Percentiles rank a stretch among this genome's conserved stretches.
Evolutionary conservation across 2,113 vertebrate species (phyloP).

Genomic region (Hippocampus abdominalis): DNA sequence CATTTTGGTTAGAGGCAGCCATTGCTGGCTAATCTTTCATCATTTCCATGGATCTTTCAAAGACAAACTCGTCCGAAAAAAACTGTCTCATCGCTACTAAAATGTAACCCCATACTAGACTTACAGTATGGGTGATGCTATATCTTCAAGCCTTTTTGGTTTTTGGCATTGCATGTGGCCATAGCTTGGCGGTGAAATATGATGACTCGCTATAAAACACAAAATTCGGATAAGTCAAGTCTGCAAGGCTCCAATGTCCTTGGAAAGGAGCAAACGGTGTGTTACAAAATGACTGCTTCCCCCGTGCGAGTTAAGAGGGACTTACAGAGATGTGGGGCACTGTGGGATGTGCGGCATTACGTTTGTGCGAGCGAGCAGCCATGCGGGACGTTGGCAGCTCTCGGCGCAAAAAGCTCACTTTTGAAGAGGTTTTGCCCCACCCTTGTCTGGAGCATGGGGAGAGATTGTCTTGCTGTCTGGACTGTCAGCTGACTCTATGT

Average conservation of each 20-base stretch:
- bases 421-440: conserved; percentile 35
- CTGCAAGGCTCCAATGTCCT: background rate
- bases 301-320: conserved; percentile 23
- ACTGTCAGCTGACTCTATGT: conserved; percentile 53
- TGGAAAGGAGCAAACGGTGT: background rate
- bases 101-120: background rate
- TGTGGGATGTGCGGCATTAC: conserved; percentile 44
- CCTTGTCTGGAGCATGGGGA: conserved; percentile 46
- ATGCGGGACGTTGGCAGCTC: conserved; percentile 47
- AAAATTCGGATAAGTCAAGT: background rate
- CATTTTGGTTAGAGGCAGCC: background rate
- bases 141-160: background rate
- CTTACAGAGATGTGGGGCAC: conserved; percentile 33
- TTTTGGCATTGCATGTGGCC: background rate
- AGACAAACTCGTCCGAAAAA: background rate
- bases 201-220: background rate
- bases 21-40: too few relatives aligned
- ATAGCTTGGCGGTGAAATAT: background rate
- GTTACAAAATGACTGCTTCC: conserved; percentile 8
- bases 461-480: conserved; percentile 56
- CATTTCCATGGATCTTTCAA: background rate
- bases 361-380: conserved; percentile 50
- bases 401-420: conserved; percentile 39
- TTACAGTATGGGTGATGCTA: background rate
- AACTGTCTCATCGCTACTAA: background rate